phyloP scores from a whole-genome alignment of 2,888 invertebrate genomes.

The Pycnomerus fuliginosus region DNA sequence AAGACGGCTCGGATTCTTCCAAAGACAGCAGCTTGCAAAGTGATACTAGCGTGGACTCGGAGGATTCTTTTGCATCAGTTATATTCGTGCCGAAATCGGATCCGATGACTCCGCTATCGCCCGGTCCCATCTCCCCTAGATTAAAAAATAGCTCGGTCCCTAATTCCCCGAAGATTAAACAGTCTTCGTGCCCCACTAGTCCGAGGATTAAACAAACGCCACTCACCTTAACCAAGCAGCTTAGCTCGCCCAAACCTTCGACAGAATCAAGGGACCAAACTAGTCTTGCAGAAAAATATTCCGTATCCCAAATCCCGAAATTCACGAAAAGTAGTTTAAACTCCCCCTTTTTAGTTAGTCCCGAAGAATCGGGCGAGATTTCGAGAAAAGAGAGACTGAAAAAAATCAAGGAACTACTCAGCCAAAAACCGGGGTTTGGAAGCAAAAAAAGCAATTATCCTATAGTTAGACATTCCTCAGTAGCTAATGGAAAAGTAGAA shows the following conservation, averaged over 20 bases:
- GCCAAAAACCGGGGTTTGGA: conserved; percentile 67
- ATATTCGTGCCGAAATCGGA: conserved; percentile 87
- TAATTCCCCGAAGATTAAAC: conserved; percentile 73
- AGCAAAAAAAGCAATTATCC: conserved; percentile 62
- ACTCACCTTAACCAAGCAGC: conserved; percentile 58
- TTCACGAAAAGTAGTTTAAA: conserved; percentile 44
- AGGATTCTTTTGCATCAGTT: conserved; percentile 91
- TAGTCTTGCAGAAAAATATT: conserved; percentile 48
- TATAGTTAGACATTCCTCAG: conserved; percentile 68
- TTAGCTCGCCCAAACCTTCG: conserved; percentile 60
- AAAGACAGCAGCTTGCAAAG: conserved; percentile 89
- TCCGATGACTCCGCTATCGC: conserved; percentile 63
- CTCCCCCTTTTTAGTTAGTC: conserved; percentile 31
- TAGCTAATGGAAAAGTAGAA: conserved; percentile 58
- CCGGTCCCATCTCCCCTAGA: conserved; percentile 63
- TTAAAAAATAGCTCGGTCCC: conserved; percentile 72
- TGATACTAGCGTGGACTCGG: conserved; percentile 91
- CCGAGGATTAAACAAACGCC: conserved; percentile 66
- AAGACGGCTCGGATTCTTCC: conserved; percentile 86
- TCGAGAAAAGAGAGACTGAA: conserved; percentile 63
- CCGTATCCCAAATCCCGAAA: conserved; percentile 49
- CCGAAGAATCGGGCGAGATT: conserved; percentile 31
- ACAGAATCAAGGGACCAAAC: conserved; percentile 43
- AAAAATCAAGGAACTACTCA: conserved; percentile 70
- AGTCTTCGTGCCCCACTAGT: conserved; percentile 66